These are phyloP conservation scores for Diarsia rubi DNA, from an alignment of 2,888 invertebrate species.

Conservation along the genomic window DNA sequence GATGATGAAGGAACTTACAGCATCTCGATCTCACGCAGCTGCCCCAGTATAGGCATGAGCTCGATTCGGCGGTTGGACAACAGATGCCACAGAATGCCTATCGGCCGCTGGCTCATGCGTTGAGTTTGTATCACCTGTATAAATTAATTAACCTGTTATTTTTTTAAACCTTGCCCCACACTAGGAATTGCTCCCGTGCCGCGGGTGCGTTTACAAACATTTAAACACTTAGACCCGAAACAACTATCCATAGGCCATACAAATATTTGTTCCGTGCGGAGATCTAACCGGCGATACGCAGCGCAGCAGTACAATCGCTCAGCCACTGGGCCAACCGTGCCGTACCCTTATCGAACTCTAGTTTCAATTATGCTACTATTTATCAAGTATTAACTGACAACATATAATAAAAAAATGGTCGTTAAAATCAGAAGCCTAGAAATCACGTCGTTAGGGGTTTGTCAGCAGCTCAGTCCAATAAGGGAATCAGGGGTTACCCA, in stretches of 20 bases:
- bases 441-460: background rate
- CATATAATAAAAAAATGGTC: background rate
- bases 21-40: slow-evolving; percentile 93
- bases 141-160: background rate
- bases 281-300: no score
- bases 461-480: background rate
- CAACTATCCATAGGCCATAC: no score
- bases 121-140: slow-evolving; percentile 86
- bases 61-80: slow-evolving; percentile 93
- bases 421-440: background rate
- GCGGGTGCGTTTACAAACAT: no score
- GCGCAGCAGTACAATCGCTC: no score
- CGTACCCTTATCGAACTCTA: no score
- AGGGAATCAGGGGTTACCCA: background rate
- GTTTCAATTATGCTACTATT: background rate
- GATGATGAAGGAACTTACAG: slow-evolving; percentile 85
- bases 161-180: no score
- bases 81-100: slow-evolving; percentile 95
- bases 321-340: no score
- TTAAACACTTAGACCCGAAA: no score
- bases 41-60: slow-evolving; percentile 94
- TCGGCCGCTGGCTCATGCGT: slow-evolving; percentile 91
- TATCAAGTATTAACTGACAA: background rate
- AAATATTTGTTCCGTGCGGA: no score
- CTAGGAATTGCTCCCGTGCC: no score